phyloP scores from a whole-genome alignment of 2,888 invertebrate species.

The Melinopterus prodromus region DNA sequence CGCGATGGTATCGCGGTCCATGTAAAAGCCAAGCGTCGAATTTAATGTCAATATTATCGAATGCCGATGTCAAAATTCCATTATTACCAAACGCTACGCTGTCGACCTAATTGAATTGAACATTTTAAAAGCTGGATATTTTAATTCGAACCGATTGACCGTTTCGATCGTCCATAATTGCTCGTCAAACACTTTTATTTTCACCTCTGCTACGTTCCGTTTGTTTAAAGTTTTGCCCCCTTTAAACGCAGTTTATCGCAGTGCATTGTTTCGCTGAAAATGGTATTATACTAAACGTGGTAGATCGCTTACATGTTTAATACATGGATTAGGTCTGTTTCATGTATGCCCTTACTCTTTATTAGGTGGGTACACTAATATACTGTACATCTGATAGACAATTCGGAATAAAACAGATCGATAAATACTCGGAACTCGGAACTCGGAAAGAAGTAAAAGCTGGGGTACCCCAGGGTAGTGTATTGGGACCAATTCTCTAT shows the following conservation, averaged over 20 bases:
- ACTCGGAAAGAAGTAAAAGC: no score
- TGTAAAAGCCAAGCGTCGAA: slow-evolving; percentile 18
- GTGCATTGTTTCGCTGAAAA: neutral
- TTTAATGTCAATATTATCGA: slow-evolving; percentile 24
- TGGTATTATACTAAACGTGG: neutral
- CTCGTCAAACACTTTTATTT: neutral
- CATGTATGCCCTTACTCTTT: neutral
- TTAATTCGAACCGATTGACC: neutral
- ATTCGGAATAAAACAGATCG: no score
- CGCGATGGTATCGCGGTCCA: slow-evolving; percentile 12
- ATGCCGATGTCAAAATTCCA: slow-evolving; percentile 25
- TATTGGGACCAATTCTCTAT: no score
- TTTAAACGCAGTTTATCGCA: neutral
- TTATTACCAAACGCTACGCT: slow-evolving; percentile 10
- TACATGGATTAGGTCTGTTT: neutral
- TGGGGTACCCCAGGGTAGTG: no score
- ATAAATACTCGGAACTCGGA: no score
- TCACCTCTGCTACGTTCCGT: neutral
- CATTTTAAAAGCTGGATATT: slow-evolving; percentile 14
- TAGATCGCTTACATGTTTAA: neutral
- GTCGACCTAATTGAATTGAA: slow-evolving; percentile 21
- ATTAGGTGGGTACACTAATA: slow-evolving; percentile 10
- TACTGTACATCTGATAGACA: no score
- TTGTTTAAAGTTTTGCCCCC: neutral
- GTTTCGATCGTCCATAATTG: neutral